These are phyloP conservation scores for Anguilla japonica DNA, from an alignment of 2,113 vertebrate species.

Conservation along the genomic window DNA sequence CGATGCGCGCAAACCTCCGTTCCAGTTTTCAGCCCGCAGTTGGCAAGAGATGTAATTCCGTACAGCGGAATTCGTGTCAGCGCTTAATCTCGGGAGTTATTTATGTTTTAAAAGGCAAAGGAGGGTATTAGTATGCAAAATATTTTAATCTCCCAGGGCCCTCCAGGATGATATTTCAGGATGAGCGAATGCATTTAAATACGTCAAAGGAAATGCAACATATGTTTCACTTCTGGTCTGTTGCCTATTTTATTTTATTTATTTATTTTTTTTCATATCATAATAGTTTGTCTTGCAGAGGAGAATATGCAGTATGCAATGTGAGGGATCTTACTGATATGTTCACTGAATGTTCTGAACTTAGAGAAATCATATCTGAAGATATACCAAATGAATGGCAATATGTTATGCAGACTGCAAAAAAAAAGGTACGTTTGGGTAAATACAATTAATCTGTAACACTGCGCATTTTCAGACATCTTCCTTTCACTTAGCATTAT, in stretches of 20 bases:
- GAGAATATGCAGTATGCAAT: slow-evolving; percentile 20
- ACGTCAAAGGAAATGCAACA: slow-evolving; percentile 40
- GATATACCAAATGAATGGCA: neutral
- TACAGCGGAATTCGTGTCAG: slow-evolving; percentile 44
- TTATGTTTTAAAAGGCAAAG: slow-evolving; percentile 49
- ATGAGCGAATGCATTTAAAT: slow-evolving; percentile 41
- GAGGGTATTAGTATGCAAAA: slow-evolving; percentile 50
- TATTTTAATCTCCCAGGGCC: slow-evolving; percentile 46
- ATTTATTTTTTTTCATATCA: neutral
- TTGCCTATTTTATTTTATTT: slow-evolving; percentile 6
- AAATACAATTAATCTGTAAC: neutral
- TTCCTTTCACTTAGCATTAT: neutral
- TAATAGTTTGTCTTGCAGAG: slow-evolving; percentile 30
- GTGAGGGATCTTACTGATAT: slow-evolving; percentile 23
- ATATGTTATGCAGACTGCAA: neutral
- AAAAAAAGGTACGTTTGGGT: neutral
- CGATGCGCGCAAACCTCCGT: neutral
- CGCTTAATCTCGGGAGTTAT: slow-evolving; percentile 47
- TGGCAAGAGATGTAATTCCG: slow-evolving; percentile 24
- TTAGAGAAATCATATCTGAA: neutral
- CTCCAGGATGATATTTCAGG: slow-evolving; percentile 49
- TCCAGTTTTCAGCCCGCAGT: neutral
- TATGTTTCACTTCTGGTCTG: slow-evolving; percentile 42
- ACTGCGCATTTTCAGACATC: neutral
- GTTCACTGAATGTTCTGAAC: slow-evolving; percentile 5